Conservation (phyloP, 2,797 vertebrate species). For the Rhinichthys osculus region DNA sequence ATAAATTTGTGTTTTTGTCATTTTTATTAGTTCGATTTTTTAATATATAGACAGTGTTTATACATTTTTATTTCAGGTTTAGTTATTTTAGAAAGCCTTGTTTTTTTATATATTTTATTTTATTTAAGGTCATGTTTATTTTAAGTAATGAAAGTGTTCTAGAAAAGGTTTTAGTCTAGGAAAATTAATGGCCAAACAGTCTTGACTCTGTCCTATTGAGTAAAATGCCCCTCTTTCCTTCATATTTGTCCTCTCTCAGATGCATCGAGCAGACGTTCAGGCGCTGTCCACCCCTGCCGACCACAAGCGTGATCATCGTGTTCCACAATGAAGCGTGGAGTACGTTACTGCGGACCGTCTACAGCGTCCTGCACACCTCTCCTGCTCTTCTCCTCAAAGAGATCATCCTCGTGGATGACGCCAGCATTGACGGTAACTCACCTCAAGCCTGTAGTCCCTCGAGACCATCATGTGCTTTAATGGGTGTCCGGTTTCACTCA, state of each 20-base stretch:
- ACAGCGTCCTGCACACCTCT: conserved; percentile 96
- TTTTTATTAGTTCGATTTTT: no score
- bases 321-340: conserved; percentile 99
- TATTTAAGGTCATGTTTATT: background rate
- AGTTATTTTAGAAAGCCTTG: background rate
- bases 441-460: background rate
- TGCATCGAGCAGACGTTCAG: conserved; percentile 98
- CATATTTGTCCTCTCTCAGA: conserved; percentile 82
- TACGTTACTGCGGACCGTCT: conserved; percentile 93
- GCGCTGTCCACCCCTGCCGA: conserved; percentile 90
- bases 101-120: background rate
- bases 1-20: no score
- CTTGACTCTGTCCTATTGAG: background rate
- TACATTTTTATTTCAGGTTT: background rate
- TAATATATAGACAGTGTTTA: background rate
- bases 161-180: background rate
- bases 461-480: conserved; percentile 58
- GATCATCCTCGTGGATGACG: conserved; percentile 98
- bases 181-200: background rate
- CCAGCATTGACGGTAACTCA: conserved; percentile 91
- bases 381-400: conserved; percentile 95
- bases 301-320: conserved; percentile 96
- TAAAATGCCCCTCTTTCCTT: no score
- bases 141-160: background rate
- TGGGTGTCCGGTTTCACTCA: conserved; percentile 65